Evolutionary conservation across 2,888 invertebrate species (phyloP).

Genomic region (Hanleya hanleyi): DNA sequence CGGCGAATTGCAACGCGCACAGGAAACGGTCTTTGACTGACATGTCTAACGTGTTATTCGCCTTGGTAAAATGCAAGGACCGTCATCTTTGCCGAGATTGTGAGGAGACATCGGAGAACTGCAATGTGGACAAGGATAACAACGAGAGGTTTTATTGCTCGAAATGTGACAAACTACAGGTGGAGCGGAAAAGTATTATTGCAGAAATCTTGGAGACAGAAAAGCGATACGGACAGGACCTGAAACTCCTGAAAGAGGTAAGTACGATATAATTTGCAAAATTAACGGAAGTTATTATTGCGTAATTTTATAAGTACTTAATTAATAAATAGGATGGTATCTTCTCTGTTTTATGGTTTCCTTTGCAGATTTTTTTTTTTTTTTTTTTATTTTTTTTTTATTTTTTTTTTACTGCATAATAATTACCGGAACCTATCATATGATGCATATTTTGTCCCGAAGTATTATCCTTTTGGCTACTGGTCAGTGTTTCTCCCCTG

Average conservation of each 20-base stretch:
- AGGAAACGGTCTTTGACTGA: background rate
- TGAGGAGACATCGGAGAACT: background rate
- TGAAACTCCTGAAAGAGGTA: constrained; percentile 91
- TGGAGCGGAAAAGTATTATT: constrained; percentile 94
- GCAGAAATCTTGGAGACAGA: constrained; percentile 97
- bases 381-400: no score
- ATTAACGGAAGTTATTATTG: no score
- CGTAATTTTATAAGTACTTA: no score
- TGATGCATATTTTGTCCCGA: no score
- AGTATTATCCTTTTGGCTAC: no score
- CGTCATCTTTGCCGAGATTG: background rate
- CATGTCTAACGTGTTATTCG: background rate
- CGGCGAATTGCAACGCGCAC: background rate
- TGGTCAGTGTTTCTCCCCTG: no score
- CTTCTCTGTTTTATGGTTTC: no score
- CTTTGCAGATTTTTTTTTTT: no score
- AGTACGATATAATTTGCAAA: constrained; percentile 16
- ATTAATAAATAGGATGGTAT: no score
- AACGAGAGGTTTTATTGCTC: background rate
- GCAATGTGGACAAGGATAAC: background rate
- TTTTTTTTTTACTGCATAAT: no score
- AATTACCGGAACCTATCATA: no score
- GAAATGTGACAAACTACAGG: constrained; percentile 87
- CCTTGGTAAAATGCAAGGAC: background rate
- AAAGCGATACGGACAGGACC: constrained; percentile 93